A percentile compares a stretch with the other conserved stretches of the same genome.
Evolutionary conservation across 2,797 vertebrate species (phyloP).

Genomic region (Spizella passerina): DNA sequence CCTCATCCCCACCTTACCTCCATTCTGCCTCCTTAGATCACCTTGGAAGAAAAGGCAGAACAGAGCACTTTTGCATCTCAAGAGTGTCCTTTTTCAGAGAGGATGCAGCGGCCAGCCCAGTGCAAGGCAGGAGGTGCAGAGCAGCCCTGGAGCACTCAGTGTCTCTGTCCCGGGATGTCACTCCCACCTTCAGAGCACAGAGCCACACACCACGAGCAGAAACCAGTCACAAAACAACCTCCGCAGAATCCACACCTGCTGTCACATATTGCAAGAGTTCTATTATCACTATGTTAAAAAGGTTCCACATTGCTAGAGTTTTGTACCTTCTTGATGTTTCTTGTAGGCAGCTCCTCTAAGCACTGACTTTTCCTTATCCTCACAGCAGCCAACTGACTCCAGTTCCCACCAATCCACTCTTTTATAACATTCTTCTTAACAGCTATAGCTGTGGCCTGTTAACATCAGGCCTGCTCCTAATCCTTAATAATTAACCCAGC

Average conservation of each 20-base stretch:
- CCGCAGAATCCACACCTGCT: not conserved
- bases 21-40: not conserved
- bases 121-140: fast-evolving
- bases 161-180: fast-evolving
- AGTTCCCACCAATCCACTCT: too few relatives aligned
- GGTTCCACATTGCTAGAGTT: too few relatives aligned
- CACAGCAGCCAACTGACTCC: too few relatives aligned
- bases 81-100: not conserved
- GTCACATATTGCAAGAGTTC: too few relatives aligned
- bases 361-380: too few relatives aligned
- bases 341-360: too few relatives aligned
- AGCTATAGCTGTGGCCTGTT: too few relatives aligned
- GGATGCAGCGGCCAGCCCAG: not conserved
- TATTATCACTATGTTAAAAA: too few relatives aligned
- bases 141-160: fast-evolving
- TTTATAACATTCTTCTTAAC: too few relatives aligned
- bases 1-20: not conserved
- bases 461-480: too few relatives aligned
- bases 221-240: not conserved
- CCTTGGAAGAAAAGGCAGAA: not conserved
- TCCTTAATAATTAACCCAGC: too few relatives aligned
- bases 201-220: not conserved
- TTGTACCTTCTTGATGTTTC: too few relatives aligned
- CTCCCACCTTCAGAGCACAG: not conserved
- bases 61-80: fast-evolving